Conservation (phyloP, 2,113 vertebrate species). For the Echinops telfairi region DNA sequence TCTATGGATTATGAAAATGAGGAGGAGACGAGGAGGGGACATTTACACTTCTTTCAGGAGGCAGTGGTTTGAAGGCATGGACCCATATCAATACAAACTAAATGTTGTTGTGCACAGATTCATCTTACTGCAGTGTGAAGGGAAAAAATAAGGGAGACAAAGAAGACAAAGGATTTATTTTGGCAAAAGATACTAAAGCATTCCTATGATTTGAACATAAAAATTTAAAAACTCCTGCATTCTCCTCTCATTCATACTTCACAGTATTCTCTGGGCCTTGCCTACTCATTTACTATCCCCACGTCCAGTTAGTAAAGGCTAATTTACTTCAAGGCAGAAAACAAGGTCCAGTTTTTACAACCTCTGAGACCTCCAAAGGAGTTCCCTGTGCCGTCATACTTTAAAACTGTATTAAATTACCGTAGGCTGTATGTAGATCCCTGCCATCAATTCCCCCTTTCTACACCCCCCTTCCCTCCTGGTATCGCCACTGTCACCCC, state of each 20-base stretch:
- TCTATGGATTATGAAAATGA: neutral
- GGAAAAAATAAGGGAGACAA: neutral
- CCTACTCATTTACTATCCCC: neutral
- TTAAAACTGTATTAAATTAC: constrained; percentile 3
- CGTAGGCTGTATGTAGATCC: no score
- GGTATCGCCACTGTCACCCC: no score
- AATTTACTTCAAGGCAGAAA: constrained; percentile 14
- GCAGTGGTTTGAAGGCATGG: neutral
- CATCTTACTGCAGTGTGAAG: neutral
- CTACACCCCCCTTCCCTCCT: no score
- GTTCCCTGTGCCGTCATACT: constrained; percentile 15
- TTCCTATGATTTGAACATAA: neutral
- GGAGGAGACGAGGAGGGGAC: neutral
- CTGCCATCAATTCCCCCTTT: no score
- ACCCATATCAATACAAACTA: neutral
- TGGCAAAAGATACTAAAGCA: neutral
- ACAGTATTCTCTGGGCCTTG: neutral
- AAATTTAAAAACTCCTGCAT: no score
- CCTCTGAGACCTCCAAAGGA: neutral
- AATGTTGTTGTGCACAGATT: neutral
- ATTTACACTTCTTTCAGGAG: neutral
- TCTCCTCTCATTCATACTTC: neutral
- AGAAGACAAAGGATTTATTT: neutral
- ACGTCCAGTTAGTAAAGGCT: neutral
- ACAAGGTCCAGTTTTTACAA: constrained; percentile 31